These are phyloP conservation scores for Phataginus tricuspis DNA, from an alignment of 2,797 vertebrate species.

Conservation along the genomic window DNA sequence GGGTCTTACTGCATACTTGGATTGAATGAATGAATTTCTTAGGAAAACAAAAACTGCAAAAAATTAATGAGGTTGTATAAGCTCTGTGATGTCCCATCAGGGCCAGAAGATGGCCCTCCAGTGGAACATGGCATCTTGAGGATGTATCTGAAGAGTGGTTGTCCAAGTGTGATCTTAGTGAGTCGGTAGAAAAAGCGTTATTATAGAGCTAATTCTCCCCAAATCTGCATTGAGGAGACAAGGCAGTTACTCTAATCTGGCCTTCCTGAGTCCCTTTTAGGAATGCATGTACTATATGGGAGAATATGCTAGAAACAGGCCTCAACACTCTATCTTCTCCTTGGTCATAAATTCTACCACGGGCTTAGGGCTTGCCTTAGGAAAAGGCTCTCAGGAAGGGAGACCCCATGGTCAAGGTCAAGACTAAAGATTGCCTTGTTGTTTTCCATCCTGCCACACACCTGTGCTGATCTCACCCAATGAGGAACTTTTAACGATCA, in stretches of 20 bases:
- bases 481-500: neutral
- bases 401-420: neutral
- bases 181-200: neutral
- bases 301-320: neutral
- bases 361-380: neutral
- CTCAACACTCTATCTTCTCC: neutral
- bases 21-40: neutral
- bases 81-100: neutral
- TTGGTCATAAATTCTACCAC: neutral
- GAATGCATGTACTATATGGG: neutral
- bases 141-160: neutral
- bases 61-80: neutral
- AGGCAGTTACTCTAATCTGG: neutral
- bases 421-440: neutral
- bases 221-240: constrained; percentile 2
- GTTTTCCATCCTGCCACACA: neutral
- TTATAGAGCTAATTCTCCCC: neutral
- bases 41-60: neutral
- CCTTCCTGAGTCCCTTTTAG: neutral
- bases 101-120: neutral
- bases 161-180: neutral
- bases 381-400: neutral
- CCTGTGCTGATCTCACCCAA: neutral
- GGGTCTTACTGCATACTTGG: neutral
- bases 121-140: neutral